phyloP scores from a whole-genome alignment of 2,888 invertebrate species.

The Diploptera punctata region DNA sequence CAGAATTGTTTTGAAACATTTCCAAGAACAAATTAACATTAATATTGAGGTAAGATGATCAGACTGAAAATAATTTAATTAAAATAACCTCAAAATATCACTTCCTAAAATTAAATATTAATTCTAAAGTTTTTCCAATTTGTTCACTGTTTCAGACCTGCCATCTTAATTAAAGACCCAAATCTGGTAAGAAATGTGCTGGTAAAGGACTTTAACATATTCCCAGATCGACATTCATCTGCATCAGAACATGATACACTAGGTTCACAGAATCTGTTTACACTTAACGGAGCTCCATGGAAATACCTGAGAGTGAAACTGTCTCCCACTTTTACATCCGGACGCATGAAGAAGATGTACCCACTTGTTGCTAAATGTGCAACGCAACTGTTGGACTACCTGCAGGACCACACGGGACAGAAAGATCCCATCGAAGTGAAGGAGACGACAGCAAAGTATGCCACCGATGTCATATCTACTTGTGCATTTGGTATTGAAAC shows the following conservation, averaged over 20 bases:
- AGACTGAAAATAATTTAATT: no score
- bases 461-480: no score
- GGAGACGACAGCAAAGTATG: no score
- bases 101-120: no score
- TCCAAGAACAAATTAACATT: no score
- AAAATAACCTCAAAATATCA: no score
- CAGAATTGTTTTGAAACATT: no score
- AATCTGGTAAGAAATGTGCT: slow-evolving; percentile 39
- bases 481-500: no score
- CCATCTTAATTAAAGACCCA: slow-evolving; percentile 40
- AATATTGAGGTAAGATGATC: no score
- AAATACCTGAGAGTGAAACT: slow-evolving; percentile 47
- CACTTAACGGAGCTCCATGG: slow-evolving; percentile 48
- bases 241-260: slow-evolving; percentile 38
- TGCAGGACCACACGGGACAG: slow-evolving; percentile 14
- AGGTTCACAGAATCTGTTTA: slow-evolving; percentile 37
- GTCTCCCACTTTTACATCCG: slow-evolving; percentile 51
- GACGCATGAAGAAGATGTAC: slow-evolving; percentile 50
- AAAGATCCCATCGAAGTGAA: slow-evolving; percentile 29
- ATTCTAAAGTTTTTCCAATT: no score
- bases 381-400: slow-evolving; percentile 31
- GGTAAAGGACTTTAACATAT: slow-evolving; percentile 40
- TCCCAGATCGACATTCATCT: slow-evolving; percentile 37
- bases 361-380: no score
- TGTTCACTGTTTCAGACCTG: slow-evolving; percentile 38